Evolutionary conservation across 1,140 invertebrate species (phyloP), one percentile per base, ranked within the genome.

Genomic region (Neodiprion virginianus): DNA sequence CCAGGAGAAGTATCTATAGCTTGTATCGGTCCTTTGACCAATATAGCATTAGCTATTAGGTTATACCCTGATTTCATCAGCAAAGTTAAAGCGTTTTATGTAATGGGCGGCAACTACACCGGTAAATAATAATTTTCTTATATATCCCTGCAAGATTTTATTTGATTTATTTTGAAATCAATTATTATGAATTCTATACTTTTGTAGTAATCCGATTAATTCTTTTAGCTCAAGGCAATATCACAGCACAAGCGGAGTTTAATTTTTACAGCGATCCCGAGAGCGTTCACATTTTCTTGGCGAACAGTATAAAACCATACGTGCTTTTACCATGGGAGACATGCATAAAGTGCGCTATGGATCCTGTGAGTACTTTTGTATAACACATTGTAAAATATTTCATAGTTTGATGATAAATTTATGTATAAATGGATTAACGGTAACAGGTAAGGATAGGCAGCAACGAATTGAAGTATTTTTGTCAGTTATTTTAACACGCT

Each of bases 191-290:
- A 40, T 40, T 40, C 28, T 40, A 40, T 40, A 40, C 28, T 5
- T 40, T 40, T 40, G 28, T 40, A 40, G 1, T 1, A 40, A 40
- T 40, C 1, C 1, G 5, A 40, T 40, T 48, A 66, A 71, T 40
- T 79, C 79, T 84, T 80, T 75, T 78, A 92, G 93, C 90, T 23
- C 88, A 91, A 74, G 94, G 95, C 11, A 94, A 94, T 82, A 86
- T 90, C n/a, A 91, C 91, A 23, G 79, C 90, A 0, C 88, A 91
- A 67, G 93, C 93, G 9, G 95, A 96, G 85, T 96, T 94, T 80
- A 96, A 96, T 87, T 96, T 96, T 81, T 90, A 90, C 72, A 84
- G 84, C 21, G 95, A 96, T 87, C 94, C 95, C 0, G 95, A 96
- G 88, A 94, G 94, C 47, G 95, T 93, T 0, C 89, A 92, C 81